A percentile compares a stretch with the other conserved stretches of the same genome.
Conservation (phyloP, 1,140 invertebrate species). For the Drosophila navojoa region DNA sequence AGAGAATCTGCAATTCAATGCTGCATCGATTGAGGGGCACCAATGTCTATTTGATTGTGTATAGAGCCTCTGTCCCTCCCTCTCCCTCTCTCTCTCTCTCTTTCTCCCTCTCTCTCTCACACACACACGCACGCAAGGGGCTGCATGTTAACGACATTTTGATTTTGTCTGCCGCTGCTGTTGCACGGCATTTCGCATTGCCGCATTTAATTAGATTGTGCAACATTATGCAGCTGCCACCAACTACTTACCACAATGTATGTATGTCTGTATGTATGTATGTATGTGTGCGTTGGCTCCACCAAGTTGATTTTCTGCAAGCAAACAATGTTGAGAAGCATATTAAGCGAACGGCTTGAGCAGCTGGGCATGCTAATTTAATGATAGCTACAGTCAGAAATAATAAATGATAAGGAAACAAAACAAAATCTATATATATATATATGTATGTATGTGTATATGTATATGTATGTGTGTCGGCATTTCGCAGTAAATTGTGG, state of each 20-base stretch:
- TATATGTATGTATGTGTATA: constrained; percentile 29
- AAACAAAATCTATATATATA: constrained; percentile 2
- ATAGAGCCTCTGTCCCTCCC: constrained; percentile 1
- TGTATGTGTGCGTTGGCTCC: too few species aligned
- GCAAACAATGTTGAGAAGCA: constrained; percentile 27
- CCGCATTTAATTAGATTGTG: constrained; percentile 40
- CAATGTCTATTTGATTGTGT: constrained; percentile 65
- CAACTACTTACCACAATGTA: constrained; percentile 31
- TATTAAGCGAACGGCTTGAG: constrained; percentile 2
- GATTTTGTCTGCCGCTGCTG: constrained; percentile 25
- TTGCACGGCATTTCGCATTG: not conserved
- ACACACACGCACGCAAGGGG: not conserved
- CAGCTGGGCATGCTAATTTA: constrained; percentile 22
- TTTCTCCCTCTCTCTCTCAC: not conserved
- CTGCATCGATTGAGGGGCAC: constrained; percentile 30
- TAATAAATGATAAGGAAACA: constrained; percentile 52
- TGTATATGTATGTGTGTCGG: constrained; percentile 24
- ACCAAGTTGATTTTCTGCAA: too few species aligned
- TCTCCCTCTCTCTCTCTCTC: not conserved
- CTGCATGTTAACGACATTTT: constrained; percentile 39
- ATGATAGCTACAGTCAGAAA: constrained; percentile 42
- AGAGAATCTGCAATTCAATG: constrained; percentile 76
- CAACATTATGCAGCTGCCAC: constrained; percentile 29
- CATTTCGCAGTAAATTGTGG: constrained; percentile 71
- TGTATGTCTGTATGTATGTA: not conserved